Evolutionary conservation across 2,113 vertebrate species (phyloP).

Genomic region (Saguinus imperator): DNA sequence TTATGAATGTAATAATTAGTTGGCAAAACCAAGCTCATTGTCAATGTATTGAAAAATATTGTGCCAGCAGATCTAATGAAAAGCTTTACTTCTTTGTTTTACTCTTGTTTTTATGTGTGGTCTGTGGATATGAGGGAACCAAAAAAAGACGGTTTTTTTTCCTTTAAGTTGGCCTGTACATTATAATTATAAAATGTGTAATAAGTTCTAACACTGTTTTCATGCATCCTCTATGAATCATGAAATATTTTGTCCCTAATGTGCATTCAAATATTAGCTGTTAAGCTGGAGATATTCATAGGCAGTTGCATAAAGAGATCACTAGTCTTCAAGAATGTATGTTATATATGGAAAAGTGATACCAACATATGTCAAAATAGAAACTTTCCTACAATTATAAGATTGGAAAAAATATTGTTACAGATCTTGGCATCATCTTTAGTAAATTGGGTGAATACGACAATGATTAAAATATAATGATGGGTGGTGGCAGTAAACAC

Average conservation of each 20-base stretch:
- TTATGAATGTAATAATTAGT: not conserved
- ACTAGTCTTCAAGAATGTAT: not conserved
- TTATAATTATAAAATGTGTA: not conserved
- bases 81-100: slow-evolving; percentile 14
- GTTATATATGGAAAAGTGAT: not conserved
- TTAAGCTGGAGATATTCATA: not conserved
- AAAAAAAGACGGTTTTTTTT: not conserved
- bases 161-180: not conserved
- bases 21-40: not conserved
- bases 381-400: not conserved
- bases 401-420: not conserved
- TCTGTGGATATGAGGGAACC: not conserved
- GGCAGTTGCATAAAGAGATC: not conserved
- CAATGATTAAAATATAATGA: not conserved
- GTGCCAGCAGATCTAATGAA: not conserved
- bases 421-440: not conserved
- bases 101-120: slow-evolving; percentile 23
- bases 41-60: not conserved
- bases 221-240: not conserved
- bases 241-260: not conserved
- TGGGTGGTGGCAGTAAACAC: not conserved
- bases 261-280: not conserved
- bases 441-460: not conserved
- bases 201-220: not conserved
- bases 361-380: not conserved